phyloP scores from a whole-genome alignment of 1,140 invertebrate species.

The Papilio aristodemus region DNA sequence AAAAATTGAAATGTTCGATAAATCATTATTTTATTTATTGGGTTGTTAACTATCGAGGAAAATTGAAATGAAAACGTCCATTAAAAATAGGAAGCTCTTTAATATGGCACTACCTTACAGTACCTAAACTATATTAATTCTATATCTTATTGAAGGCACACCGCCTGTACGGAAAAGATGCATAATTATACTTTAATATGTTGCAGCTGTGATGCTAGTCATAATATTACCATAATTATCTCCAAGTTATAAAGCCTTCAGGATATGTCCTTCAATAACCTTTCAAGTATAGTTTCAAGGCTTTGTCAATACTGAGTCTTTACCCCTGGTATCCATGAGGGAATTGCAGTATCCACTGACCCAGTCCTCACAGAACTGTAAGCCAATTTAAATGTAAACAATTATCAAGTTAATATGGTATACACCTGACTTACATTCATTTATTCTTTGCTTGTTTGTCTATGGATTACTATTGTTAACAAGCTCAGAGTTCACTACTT shows the following conservation, averaged over 20 bases:
- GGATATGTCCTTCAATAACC: not conserved
- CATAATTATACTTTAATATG: not conserved
- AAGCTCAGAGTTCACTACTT: not conserved
- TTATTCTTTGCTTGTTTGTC: not conserved
- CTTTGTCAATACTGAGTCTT: no score
- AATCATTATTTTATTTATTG: not conserved
- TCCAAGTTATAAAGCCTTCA: not conserved
- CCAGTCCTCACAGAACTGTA: not conserved
- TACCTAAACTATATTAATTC: conserved; percentile 59
- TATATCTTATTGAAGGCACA: conserved; percentile 33
- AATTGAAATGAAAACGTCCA: conserved; percentile 51
- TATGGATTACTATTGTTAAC: not conserved
- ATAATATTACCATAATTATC: not conserved
- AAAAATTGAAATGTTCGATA: no score
- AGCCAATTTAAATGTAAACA: no score
- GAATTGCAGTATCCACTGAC: not conserved
- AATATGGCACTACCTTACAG: conserved; percentile 79
- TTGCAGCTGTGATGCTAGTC: not conserved
- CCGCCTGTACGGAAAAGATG: conserved; percentile 3
- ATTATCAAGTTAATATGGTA: not conserved
- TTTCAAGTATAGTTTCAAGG: not conserved
- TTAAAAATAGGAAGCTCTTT: conserved; percentile 79
- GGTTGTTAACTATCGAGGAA: not conserved
- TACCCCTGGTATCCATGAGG: not conserved
- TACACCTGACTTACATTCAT: not conserved